Percentiles rank a stretch among this genome's conserved stretches.
Evolutionary conservation across 2,113 vertebrate species (phyloP).

Genomic region (Podiceps cristatus): DNA sequence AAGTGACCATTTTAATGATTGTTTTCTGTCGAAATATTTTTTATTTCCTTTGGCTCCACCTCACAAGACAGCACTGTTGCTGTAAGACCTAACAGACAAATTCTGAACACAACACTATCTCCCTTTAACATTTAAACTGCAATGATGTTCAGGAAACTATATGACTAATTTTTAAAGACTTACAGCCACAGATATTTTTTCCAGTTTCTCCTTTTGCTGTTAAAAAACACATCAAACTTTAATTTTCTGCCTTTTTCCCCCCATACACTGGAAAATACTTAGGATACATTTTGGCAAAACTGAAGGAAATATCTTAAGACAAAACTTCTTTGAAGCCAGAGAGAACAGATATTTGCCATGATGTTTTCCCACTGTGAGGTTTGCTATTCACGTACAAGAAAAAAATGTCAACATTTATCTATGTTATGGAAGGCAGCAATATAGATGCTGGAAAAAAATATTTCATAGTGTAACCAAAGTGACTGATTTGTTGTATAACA

Average conservation of each 20-base stretch:
- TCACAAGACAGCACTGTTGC: neutral
- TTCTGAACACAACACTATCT: neutral
- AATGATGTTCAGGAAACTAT: neutral
- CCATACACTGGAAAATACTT: conserved; percentile 1
- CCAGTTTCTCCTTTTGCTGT: neutral
- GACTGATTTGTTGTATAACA: too few relatives aligned
- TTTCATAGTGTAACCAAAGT: neutral
- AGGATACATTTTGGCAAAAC: neutral
- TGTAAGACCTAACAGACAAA: neutral
- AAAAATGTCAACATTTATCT: neutral
- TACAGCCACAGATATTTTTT: neutral
- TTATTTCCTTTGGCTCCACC: neutral
- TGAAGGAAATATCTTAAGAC: conserved; percentile 5
- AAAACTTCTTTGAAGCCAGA: neutral
- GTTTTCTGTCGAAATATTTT: neutral
- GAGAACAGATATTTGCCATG: neutral
- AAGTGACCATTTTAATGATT: neutral
- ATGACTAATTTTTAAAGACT: conserved; percentile 23
- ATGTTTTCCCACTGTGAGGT: neutral
- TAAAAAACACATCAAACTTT: neutral
- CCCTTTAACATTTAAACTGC: neutral
- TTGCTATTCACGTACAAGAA: neutral
- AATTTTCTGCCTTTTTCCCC: neutral
- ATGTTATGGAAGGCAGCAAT: neutral
- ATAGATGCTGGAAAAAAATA: neutral